phyloP scores from a whole-genome alignment of 2,113 vertebrate genomes.

The Athene noctua region DNA sequence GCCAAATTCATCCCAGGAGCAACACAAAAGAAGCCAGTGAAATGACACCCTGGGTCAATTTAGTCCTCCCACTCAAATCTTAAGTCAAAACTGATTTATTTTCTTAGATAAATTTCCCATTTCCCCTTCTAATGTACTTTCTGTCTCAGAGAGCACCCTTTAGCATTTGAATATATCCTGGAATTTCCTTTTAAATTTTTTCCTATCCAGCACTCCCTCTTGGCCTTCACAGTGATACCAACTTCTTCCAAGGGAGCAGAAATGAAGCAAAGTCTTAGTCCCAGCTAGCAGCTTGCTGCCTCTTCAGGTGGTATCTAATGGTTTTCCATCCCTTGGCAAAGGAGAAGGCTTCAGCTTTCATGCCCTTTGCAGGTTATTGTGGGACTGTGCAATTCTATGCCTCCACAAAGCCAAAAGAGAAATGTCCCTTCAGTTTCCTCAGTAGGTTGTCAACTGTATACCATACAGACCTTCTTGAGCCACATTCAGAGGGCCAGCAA shows the following conservation, averaged over 20 bases:
- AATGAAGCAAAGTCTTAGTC: neutral
- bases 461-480: neutral
- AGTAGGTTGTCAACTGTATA: neutral
- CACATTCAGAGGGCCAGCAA: neutral
- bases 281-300: neutral
- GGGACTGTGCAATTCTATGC: neutral
- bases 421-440: neutral
- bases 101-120: neutral
- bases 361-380: neutral
- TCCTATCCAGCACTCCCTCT: neutral
- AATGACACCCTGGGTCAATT: neutral
- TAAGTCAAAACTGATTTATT: neutral
- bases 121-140: neutral
- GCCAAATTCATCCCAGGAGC: neutral
- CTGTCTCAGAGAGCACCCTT: neutral
- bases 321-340: neutral
- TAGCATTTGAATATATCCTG: neutral
- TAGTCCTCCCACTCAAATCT: neutral
- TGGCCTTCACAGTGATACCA: neutral
- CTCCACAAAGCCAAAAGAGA: neutral
- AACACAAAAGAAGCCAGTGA: neutral
- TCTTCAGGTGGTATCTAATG: neutral
- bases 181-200: neutral
- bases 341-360: neutral
- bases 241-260: neutral